These are phyloP conservation scores for Fragum sueziense DNA, from an alignment of 2,888 invertebrate genomes.

Conservation along the genomic window DNA sequence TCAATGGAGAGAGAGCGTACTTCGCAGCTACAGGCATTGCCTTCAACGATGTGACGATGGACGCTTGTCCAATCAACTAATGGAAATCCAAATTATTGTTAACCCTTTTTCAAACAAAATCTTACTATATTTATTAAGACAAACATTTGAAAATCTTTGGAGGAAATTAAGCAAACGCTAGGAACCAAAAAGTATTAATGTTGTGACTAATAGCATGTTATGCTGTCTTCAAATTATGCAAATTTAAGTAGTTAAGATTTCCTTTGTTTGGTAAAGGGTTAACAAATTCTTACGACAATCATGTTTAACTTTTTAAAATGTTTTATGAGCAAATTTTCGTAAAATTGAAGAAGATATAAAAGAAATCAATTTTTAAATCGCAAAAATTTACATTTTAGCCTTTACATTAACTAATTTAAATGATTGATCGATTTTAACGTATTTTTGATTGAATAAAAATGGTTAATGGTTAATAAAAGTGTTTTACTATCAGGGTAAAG, in stretches of 20 bases:
- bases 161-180: too few species aligned
- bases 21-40: slow-evolving; percentile 89
- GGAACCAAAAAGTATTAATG: too few species aligned
- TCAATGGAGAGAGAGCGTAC: slow-evolving; percentile 90
- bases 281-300: too few species aligned
- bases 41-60: slow-evolving; percentile 89
- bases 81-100: background rate
- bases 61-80: slow-evolving; percentile 91
- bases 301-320: too few species aligned
- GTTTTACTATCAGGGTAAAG: too few species aligned
- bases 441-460: background rate
- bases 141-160: too few species aligned
- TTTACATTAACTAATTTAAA: background rate
- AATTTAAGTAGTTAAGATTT: too few species aligned
- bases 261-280: too few species aligned
- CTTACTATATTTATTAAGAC: background rate
- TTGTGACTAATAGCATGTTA: too few species aligned
- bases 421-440: background rate
- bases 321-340: too few species aligned
- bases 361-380: background rate
- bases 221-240: too few species aligned
- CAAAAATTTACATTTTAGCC: background rate
- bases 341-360: background rate
- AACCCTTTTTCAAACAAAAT: background rate
- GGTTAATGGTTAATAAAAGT: background rate